Evolutionary conservation across 2,113 vertebrate species (phyloP), one percentile per base, ranked within the genome.

Genomic region (Paraplagusia blochii): DNA sequence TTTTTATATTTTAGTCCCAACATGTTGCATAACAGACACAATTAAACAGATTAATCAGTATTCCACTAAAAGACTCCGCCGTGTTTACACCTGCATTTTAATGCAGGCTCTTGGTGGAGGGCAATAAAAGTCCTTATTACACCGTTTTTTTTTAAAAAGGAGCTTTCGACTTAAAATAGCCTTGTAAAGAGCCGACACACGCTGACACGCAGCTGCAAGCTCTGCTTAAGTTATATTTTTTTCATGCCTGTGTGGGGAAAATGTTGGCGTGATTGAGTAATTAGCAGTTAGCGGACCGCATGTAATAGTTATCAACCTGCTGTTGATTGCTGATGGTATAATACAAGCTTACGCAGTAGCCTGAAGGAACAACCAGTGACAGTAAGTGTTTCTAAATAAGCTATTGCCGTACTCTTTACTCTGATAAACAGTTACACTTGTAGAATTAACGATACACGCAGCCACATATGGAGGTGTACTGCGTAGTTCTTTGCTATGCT

Each of bases 111-210:
- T 66, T 9, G 59, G 65, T 66, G 54, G 29, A 42, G 9, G 9
- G 13, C 9, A 19, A 40, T 39, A 66, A 19, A 69, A 53, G 36
- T 9, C 0, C 46, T 73, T 54, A 48, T 44, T 39, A 63, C 15
- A 52, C 44, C 17, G 51, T 14, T 36, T 62, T 14, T 36, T 62
- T 58, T 63, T 50, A 1, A 65, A 66, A 44, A 14, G 4, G 36
- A 14, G 44, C 18, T 61, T 51, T 77, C 55, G 44, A 52, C 53
- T 42, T 68, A n/a, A 57, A 50, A 72, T 10, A 22, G 0, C 36
- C 2, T 48, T 10, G 9, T 46, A 29, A 55, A 50, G 47, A 38
- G n/a, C 18, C 29, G 9, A 18, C 15, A 13, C 63, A 40, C 14
- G 1, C 22, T 10, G 18, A 4, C 46, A 2, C 19, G 56, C 46